A percentile compares a stretch with the other conserved stretches of the same genome.
These are phyloP conservation scores for Matsumyia berberina DNA, from an alignment of 2,888 invertebrate genomes.

Conservation along the genomic window DNA sequence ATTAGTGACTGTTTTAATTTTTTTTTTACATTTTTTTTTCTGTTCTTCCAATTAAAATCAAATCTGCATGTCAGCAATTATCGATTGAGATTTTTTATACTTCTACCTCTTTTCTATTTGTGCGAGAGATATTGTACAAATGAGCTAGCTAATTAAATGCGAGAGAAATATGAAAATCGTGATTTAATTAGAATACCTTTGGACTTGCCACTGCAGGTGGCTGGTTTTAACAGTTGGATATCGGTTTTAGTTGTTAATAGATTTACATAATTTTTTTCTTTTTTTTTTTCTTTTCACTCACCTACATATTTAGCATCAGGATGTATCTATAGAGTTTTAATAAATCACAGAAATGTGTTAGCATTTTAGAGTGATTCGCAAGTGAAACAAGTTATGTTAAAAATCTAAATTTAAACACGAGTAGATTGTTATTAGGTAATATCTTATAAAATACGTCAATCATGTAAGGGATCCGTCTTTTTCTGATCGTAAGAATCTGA, in stretches of 20 bases:
- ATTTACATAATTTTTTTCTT: conserved; percentile 19
- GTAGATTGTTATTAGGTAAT: conserved; percentile 3
- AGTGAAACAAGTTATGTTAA: conserved; percentile 38
- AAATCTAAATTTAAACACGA: background rate
- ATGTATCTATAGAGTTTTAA: conserved; percentile 40
- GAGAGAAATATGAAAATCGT: conserved; percentile 67
- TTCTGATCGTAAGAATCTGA: no score
- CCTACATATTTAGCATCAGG: conserved; percentile 32
- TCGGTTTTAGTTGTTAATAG: conserved; percentile 29
- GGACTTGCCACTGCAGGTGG: conserved; percentile 54
- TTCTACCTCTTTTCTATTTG: background rate
- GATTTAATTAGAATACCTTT: conserved; percentile 66
- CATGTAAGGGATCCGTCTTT: background rate
- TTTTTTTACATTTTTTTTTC: no score
- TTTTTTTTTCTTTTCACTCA: background rate
- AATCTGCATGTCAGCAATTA: conserved; percentile 72
- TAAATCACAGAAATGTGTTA: conserved; percentile 30
- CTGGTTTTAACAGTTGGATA: conserved; percentile 26
- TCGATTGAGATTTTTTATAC: conserved; percentile 25
- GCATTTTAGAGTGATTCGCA: conserved; percentile 20
- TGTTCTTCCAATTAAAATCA: conserved; percentile 39
- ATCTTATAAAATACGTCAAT: background rate
- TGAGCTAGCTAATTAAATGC: conserved; percentile 58
- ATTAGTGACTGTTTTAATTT: conserved; percentile 38
- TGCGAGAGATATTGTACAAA: conserved; percentile 36